phyloP scores from a whole-genome alignment of 1,140 invertebrate genomes.

The Bilobella aurantiaca region DNA sequence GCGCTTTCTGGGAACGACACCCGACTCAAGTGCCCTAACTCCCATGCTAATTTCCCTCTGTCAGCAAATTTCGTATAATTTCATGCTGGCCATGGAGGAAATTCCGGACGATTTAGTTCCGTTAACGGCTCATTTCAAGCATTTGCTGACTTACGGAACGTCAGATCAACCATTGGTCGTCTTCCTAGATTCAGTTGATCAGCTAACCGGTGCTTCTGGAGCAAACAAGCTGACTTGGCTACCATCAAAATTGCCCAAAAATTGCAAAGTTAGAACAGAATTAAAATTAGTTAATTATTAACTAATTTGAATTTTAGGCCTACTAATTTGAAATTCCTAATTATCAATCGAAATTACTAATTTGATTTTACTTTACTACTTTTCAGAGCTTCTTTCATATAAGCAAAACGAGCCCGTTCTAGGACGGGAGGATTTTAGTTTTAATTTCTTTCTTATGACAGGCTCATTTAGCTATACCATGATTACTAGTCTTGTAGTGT shows the following conservation, averaged over 20 bases:
- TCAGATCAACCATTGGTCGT: slow-evolving; percentile 70
- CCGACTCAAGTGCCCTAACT: slow-evolving; percentile 86
- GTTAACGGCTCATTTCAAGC: slow-evolving; percentile 89
- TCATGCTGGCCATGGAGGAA: slow-evolving; percentile 79
- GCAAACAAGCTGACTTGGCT: slow-evolving; percentile 95
- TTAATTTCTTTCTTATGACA: too few relatives aligned
- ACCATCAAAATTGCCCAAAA: slow-evolving; percentile 71
- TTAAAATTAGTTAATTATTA: too few relatives aligned
- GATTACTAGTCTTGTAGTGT: too few relatives aligned
- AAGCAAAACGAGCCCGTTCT: too few relatives aligned
- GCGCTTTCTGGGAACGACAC: slow-evolving; percentile 90
- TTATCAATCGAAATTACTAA: too few relatives aligned
- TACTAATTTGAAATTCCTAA: too few relatives aligned
- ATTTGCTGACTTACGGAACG: slow-evolving; percentile 71
- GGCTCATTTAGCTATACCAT: too few relatives aligned
- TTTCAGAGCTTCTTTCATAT: too few relatives aligned
- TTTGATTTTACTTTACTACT: too few relatives aligned
- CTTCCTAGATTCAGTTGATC: slow-evolving; percentile 87
- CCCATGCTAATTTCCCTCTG: slow-evolving; percentile 91
- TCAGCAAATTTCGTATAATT: slow-evolving; percentile 93
- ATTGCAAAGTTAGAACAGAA: slow-evolving; percentile 79
- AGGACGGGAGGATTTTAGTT: too few relatives aligned
- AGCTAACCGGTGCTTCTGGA: slow-evolving; percentile 84
- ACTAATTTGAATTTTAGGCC: too few relatives aligned
- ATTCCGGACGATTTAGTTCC: slow-evolving; percentile 93